phyloP scores from a whole-genome alignment of 2,888 invertebrate species.

The Caenorhabditis wallacei region DNA sequence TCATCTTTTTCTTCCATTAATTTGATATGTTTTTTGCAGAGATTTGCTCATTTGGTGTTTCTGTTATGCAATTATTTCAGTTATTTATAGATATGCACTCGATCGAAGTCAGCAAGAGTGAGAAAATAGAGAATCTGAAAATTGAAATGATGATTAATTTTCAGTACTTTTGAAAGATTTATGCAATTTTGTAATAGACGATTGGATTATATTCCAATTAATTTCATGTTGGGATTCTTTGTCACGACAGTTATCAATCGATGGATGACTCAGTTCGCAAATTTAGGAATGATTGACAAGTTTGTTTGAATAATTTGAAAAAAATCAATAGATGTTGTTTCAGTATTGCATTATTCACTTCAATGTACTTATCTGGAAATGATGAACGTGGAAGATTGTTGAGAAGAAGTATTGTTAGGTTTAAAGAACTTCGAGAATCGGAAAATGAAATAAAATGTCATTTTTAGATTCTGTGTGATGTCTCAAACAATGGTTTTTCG shows the following conservation, averaged over 20 bases:
- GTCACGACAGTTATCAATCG: conserved; percentile 76
- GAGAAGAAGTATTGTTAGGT: conserved; percentile 77
- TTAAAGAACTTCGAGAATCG: conserved; percentile 4
- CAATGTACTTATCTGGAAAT: conserved; percentile 72
- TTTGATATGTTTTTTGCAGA: conserved; percentile 46
- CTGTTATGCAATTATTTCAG: conserved; percentile 61
- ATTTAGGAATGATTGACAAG: conserved; percentile 74
- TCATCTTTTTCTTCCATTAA: conserved; percentile 19
- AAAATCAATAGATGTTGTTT: conserved; percentile 1
- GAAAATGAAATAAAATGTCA: neutral
- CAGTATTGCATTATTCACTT: conserved; percentile 74
- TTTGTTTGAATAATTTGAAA: conserved; percentile 27
- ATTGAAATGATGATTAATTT: conserved; percentile 24
- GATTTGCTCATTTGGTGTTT: conserved; percentile 69
- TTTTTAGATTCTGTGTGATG: conserved; percentile 66
- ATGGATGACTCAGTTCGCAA: conserved; percentile 70
- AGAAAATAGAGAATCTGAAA: conserved; percentile 21
- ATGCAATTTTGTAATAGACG: conserved; percentile 71
- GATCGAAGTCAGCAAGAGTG: conserved; percentile 67
- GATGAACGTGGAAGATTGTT: conserved; percentile 72
- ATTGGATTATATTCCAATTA: conserved; percentile 73
- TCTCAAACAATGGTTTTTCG: conserved; percentile 74
- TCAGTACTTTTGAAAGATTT: conserved; percentile 72
- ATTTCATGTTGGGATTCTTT: conserved; percentile 77
- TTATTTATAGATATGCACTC: conserved; percentile 69